These are phyloP conservation scores for Synergus laeviventris DNA, from an alignment of 2,888 invertebrate genomes.

Conservation along the genomic window DNA sequence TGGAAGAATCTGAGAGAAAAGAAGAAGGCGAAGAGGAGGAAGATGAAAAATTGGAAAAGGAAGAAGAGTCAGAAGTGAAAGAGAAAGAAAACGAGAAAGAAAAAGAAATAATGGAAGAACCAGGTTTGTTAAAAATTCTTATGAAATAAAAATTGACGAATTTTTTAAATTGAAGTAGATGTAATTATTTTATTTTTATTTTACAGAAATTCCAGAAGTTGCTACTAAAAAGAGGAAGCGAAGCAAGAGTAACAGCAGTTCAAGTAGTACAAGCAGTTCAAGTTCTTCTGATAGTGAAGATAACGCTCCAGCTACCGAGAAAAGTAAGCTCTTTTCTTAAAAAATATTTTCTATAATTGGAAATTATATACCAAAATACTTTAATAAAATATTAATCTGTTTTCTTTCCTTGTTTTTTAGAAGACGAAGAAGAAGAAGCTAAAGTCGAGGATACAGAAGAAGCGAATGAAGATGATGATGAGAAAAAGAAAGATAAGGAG, in stretches of 20 bases:
- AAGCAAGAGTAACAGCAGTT: slow-evolving; percentile 78
- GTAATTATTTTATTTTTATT: not conserved
- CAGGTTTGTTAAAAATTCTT: not conserved
- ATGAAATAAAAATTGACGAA: not conserved
- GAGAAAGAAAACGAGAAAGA: slow-evolving; percentile 36
- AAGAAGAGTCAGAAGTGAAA: slow-evolving; percentile 67
- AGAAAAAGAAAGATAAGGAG: slow-evolving; percentile 67
- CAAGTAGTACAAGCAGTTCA: slow-evolving; percentile 75
- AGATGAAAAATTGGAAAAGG: slow-evolving; percentile 69
- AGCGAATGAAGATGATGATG: slow-evolving; percentile 64
- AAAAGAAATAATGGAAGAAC: not conserved
- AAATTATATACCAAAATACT: not conserved
- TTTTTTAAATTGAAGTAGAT: not conserved
- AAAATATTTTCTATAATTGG: not conserved
- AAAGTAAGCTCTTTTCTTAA: not conserved
- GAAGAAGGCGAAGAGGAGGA: slow-evolving; percentile 71
- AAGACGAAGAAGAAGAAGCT: slow-evolving; percentile 50
- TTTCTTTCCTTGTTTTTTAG: slow-evolving; percentile 16
- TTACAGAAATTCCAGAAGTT: slow-evolving; percentile 64
- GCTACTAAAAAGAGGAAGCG: slow-evolving; percentile 78
- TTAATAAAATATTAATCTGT: slow-evolving; percentile 22
- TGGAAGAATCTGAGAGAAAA: slow-evolving; percentile 64
- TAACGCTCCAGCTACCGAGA: slow-evolving; percentile 62
- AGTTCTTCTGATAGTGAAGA: slow-evolving; percentile 76
- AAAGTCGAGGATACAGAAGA: slow-evolving; percentile 65